Evolutionary conservation across 2,888 invertebrate genomes (phyloP), one percentile per base, ranked within the genome.

Genomic region (Nineta flava): DNA sequence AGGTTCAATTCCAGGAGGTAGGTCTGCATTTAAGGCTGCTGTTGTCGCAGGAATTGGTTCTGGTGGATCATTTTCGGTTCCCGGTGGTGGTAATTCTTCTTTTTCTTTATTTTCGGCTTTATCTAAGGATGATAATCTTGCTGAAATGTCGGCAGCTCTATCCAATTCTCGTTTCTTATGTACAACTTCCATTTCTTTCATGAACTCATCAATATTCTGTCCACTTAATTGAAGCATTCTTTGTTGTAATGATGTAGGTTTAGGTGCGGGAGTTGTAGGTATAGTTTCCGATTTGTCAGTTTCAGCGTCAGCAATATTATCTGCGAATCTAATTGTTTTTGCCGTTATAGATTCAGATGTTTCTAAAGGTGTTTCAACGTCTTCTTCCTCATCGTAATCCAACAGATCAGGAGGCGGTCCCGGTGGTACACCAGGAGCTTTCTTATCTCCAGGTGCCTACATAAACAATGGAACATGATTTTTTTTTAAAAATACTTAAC

Each of bases 161-260:
- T 81, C 81, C n/a, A 74, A 68, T 60, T 80, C 85, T 53, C 81
- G 75, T 62, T 84, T 85, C 60, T 79, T 80, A 56, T 86, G 86
- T 0, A 84, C 87, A 53, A 82, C 84, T 67, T 88, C 88, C 87
- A 87, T 88, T 72, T 91, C 91, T 61, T 87, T 84, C 87, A 91
- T 90, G 58, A 91, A 91, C 54, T 87, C 86, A 58, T 92, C 92
- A 16, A 92, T 86, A 60, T 91, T 90, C 68, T 93, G 91, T 1
- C 91, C 90, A 10, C 88, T 87, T 60, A 90, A 75, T n/a, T 83
- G 83, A 59, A 90, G 69, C 87, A 90, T 90, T 57, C 86, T 81
- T 58, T 88, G 86, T 61, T 91, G 90, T 32, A 91, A 64, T 0
- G 84, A 80, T 1, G 84, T 85, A 0, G 86, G 85, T 61, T 84